phyloP scores from a whole-genome alignment of 1,140 invertebrate species.

The Plutomurus gul region DNA sequence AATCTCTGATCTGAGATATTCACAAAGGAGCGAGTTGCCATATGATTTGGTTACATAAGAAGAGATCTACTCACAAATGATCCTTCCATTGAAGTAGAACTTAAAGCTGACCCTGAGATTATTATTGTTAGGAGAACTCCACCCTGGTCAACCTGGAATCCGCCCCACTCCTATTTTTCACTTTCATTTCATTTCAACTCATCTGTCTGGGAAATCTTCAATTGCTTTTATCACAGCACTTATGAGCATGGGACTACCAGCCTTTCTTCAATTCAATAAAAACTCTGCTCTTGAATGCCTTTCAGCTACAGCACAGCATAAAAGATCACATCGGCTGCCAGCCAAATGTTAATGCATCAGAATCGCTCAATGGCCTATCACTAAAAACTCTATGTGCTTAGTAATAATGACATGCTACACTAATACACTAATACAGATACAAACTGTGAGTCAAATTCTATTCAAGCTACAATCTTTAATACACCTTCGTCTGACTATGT shows the following conservation, averaged over 20 bases:
- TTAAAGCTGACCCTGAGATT: constrained; percentile 13
- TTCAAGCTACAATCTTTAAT: no score
- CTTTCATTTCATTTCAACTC: neutral
- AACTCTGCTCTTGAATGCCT: neutral
- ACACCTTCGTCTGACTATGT: no score
- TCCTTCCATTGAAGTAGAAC: neutral
- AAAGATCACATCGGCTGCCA: no score
- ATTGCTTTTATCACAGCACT: neutral
- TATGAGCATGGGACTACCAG: neutral
- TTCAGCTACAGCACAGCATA: no score
- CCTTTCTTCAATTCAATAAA: neutral
- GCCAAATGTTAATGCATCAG: no score
- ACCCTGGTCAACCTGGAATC: constrained; percentile 20
- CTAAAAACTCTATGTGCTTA: no score
- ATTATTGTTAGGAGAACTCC: constrained; percentile 16
- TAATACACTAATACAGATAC: no score
- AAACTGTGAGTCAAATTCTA: no score
- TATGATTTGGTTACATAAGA: neutral
- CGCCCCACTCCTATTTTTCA: constrained; percentile 26
- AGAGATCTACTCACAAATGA: neutral
- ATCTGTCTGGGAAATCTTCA: neutral
- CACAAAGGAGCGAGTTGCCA: neutral
- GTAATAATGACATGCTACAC: no score
- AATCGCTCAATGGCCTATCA: no score
- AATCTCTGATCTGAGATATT: no score